phyloP scores from a whole-genome alignment of 2,113 vertebrate species.

The Alectura lathami region DNA sequence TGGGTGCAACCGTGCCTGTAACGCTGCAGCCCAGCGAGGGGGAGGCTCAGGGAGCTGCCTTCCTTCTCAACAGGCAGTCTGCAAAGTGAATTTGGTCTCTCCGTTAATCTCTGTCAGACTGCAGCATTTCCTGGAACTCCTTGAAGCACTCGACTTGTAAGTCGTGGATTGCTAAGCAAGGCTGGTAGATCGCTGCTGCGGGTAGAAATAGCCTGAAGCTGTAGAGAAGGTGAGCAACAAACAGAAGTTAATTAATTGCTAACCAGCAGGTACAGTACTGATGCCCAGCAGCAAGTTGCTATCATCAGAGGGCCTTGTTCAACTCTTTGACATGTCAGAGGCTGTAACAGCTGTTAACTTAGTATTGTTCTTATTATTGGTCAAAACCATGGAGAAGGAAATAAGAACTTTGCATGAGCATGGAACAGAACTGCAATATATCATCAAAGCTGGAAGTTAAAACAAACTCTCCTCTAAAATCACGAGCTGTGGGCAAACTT shows the following conservation, averaged over 20 bases:
- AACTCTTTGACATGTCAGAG: background rate
- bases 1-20: background rate
- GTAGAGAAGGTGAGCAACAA: conserved; percentile 31
- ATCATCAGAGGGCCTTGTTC: conserved; percentile 28
- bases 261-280: conserved; percentile 3
- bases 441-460: background rate
- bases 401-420: background rate
- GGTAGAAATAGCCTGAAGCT: conserved; percentile 38
- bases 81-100: conserved; percentile 29
- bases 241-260: conserved; percentile 54
- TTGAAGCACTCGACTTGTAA: conserved; percentile 47
- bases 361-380: background rate
- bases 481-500: background rate
- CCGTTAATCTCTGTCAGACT: conserved; percentile 48
- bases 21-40: background rate
- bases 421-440: conserved; percentile 9
- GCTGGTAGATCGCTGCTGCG: conserved; percentile 53
- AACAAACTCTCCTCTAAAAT: background rate
- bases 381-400: background rate
- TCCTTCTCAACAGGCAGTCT: conserved; percentile 36
- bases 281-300: conserved; percentile 29
- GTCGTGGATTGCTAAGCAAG: conserved; percentile 49
- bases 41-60: background rate
- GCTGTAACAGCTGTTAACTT: conserved; percentile 9
- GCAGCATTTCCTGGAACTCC: conserved; percentile 19